Percentiles rank a stretch among this genome's conserved stretches.
Evolutionary conservation across 2,888 invertebrate genomes (phyloP).

Genomic region (Volucella zonaria): DNA sequence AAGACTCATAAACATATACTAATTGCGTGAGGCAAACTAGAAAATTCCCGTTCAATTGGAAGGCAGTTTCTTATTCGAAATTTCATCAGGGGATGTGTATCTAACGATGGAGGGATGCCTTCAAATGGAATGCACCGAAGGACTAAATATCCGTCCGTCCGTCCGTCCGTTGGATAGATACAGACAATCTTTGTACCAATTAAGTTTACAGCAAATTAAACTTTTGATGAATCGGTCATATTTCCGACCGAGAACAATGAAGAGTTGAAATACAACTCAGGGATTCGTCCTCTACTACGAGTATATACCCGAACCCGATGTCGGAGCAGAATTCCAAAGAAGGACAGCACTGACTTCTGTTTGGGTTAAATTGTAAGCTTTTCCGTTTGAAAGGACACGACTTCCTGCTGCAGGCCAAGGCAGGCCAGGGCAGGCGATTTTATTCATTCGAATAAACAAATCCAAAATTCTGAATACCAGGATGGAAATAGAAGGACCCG

Average conservation of each 20-base stretch:
- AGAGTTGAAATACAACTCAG: constrained; percentile 34
- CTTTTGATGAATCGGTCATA: constrained; percentile 68
- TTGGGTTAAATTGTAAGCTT: constrained; percentile 70
- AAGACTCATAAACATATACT: constrained; percentile 1
- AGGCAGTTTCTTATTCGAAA: constrained; percentile 65
- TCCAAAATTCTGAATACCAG: constrained; percentile 10
- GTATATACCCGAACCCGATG: too few relatives aligned
- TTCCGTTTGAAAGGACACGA: constrained; percentile 69
- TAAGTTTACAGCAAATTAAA: constrained; percentile 70
- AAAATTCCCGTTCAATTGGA: constrained; percentile 48
- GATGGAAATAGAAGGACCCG: constrained; percentile 15
- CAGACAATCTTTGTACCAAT: constrained; percentile 18
- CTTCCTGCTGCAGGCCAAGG: constrained; percentile 68
- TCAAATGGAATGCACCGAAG: constrained; percentile 3
- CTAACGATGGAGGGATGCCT: background rate
- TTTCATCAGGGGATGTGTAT: constrained; percentile 18
- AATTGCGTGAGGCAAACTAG: constrained; percentile 44
- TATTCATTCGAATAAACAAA: constrained; percentile 60
- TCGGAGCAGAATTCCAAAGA: too few relatives aligned
- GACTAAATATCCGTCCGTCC: constrained; percentile 20
- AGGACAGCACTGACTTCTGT: constrained; percentile 34
- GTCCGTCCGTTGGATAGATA: constrained; percentile 26
- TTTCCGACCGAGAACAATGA: constrained; percentile 68
- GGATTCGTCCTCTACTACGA: background rate
- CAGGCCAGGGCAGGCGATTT: constrained; percentile 37